Evolutionary conservation across 2,113 vertebrate genomes (phyloP).

Genomic region (Tringa solitaria): DNA sequence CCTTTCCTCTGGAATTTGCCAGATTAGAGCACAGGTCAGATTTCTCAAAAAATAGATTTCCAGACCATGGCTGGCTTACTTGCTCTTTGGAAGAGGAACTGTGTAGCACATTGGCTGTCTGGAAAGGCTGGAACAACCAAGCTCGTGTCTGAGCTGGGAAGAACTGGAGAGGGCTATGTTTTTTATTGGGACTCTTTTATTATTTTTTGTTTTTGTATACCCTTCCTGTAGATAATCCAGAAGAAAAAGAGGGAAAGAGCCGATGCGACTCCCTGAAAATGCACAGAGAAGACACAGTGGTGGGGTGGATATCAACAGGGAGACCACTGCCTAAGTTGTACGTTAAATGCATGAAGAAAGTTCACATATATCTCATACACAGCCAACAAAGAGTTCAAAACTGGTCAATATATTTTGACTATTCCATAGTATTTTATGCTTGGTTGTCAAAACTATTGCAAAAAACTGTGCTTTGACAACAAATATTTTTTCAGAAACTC

Average conservation of each 20-base stretch:
- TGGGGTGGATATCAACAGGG: background rate
- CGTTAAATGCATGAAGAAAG: background rate
- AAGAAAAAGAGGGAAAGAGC: background rate
- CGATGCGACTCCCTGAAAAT: background rate
- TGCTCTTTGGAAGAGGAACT: background rate
- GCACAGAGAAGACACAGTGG: too few relatives aligned
- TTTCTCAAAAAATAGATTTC: background rate
- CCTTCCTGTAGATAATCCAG: background rate
- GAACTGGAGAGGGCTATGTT: background rate
- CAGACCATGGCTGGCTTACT: background rate
- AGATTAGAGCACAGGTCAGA: background rate
- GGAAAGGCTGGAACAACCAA: background rate
- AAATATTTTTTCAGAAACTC: background rate
- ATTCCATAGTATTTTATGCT: background rate
- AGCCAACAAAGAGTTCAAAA: background rate
- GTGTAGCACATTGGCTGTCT: background rate
- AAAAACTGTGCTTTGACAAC: background rate
- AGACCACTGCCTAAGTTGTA: background rate
- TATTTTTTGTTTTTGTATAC: accelerated
- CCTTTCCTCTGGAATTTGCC: background rate
- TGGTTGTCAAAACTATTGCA: background rate
- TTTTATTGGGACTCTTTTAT: background rate
- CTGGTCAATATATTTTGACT: background rate
- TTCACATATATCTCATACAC: background rate
- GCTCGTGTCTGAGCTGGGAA: background rate